Percentiles rank a stretch among this genome's conserved stretches.
phyloP scores from a whole-genome alignment of 2,888 invertebrate species.

The Trisateles emortualis region DNA sequence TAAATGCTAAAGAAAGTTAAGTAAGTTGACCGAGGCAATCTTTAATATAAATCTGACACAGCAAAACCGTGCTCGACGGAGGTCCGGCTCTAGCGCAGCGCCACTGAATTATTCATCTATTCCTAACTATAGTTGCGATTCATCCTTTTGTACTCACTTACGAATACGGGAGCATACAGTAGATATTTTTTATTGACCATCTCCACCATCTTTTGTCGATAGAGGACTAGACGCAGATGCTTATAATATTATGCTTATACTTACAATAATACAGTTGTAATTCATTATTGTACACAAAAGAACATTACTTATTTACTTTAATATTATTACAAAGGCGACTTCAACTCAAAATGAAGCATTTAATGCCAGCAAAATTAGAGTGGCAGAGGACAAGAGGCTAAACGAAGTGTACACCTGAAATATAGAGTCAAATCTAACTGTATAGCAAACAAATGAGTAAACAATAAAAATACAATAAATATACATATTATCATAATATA shows the following conservation, averaged over 20 bases:
- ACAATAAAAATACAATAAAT: too few relatives aligned
- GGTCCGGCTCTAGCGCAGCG: conserved; percentile 43
- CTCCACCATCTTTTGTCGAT: conserved; percentile 5
- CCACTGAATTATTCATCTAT: conserved; percentile 68
- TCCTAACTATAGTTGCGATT: conserved; percentile 62
- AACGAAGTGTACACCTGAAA: too few relatives aligned
- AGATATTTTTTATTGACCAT: conserved; percentile 8
- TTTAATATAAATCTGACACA: conserved; percentile 63
- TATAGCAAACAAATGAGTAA: too few relatives aligned
- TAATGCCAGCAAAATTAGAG: too few relatives aligned
- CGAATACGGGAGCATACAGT: conserved; percentile 30
- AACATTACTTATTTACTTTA: too few relatives aligned
- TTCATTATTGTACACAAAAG: not conserved
- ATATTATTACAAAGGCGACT: too few relatives aligned
- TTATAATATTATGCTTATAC: not conserved
- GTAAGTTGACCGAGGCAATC: conserved; percentile 52
- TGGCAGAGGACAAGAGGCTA: too few relatives aligned
- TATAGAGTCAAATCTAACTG: too few relatives aligned
- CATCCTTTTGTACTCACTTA: conserved; percentile 62
- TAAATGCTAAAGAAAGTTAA: conserved; percentile 20
- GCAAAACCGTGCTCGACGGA: conserved; percentile 52
- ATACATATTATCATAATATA: too few relatives aligned
- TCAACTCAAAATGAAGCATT: too few relatives aligned
- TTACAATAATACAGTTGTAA: too few relatives aligned
- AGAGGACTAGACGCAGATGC: conserved; percentile 3